Evolutionary conservation across 2,113 vertebrate species (phyloP).

Genomic region (Nestor notabilis): DNA sequence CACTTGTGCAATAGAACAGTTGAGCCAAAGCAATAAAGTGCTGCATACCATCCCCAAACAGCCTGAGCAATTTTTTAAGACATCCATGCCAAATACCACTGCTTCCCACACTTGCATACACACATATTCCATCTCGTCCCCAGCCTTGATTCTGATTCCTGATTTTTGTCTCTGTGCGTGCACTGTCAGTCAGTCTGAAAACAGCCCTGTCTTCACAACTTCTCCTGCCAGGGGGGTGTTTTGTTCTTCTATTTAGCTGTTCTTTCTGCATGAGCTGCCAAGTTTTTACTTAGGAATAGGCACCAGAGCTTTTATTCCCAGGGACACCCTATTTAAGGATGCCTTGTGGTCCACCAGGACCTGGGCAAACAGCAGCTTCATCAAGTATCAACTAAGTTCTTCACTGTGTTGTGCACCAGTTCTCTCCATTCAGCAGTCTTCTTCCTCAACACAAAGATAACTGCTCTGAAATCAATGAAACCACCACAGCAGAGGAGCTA

Average conservation of each 20-base stretch:
- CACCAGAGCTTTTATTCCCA: not conserved
- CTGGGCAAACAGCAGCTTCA: not conserved
- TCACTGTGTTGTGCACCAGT: fast-evolving
- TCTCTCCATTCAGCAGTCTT: not conserved
- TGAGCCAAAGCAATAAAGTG: conserved; percentile 42
- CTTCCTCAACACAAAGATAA: not conserved
- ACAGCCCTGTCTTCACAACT: not conserved
- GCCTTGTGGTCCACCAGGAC: not conserved
- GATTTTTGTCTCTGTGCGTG: not conserved
- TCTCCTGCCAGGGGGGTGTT: not conserved
- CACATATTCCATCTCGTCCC: not conserved
- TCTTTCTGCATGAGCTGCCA: not conserved
- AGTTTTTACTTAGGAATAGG: not conserved
- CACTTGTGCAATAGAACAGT: conserved; percentile 45
- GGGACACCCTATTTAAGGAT: not conserved
- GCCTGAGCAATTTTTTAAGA: conserved; percentile 17
- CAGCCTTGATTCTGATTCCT: not conserved
- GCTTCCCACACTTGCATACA: not conserved
- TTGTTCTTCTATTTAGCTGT: not conserved
- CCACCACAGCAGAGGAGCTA: not conserved
- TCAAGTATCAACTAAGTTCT: fast-evolving
- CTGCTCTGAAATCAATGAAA: not conserved
- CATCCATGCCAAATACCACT: not conserved
- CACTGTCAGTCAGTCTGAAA: not conserved
- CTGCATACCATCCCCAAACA: not conserved